These are phyloP conservation scores for Beroe forskalii DNA, from an alignment of 37 sponge, comb jelly and placozoan genomes.

Conservation along the genomic window DNA sequence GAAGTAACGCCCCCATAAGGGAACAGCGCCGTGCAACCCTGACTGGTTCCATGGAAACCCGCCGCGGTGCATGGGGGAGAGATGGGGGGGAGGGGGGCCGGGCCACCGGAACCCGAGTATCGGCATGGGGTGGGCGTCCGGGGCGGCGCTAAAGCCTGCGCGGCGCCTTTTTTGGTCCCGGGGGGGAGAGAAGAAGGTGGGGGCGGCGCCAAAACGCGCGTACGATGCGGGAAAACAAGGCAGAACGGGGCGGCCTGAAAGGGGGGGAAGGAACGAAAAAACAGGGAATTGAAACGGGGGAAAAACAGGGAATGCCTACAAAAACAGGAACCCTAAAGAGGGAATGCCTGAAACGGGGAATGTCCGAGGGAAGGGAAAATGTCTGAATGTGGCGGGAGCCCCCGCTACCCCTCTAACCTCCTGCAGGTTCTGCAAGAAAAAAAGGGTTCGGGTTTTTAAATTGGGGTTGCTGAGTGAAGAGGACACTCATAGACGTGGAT, in stretches of 20 bases:
- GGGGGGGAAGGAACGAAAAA: neutral
- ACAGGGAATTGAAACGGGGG: neutral
- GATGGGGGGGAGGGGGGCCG: neutral
- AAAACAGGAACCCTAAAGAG: too few species aligned
- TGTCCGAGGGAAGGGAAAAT: neutral
- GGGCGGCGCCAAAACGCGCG: neutral
- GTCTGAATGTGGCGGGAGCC: too few species aligned
- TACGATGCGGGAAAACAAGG: neutral
- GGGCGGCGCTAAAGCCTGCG: neutral
- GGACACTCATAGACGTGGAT: constrained; percentile 20
- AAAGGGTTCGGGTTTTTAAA: too few species aligned
- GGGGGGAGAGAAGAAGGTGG: neutral
- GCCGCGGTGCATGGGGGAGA: neutral
- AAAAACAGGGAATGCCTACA: too few species aligned
- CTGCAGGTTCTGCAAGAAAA: too few species aligned
- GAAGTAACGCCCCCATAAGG: neutral
- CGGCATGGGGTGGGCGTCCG: neutral
- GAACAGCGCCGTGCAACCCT: neutral
- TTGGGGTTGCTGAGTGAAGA: neutral
- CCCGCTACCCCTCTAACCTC: too few species aligned
- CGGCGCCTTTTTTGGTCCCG: neutral
- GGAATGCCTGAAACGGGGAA: neutral
- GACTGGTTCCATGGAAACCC: constrained; percentile 18
- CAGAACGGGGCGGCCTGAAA: neutral
- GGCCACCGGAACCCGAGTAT: neutral